Percentiles rank a stretch among this genome's conserved stretches.
Conservation (phyloP, 1,140 invertebrate species). For the Drosophila bocki region DNA sequence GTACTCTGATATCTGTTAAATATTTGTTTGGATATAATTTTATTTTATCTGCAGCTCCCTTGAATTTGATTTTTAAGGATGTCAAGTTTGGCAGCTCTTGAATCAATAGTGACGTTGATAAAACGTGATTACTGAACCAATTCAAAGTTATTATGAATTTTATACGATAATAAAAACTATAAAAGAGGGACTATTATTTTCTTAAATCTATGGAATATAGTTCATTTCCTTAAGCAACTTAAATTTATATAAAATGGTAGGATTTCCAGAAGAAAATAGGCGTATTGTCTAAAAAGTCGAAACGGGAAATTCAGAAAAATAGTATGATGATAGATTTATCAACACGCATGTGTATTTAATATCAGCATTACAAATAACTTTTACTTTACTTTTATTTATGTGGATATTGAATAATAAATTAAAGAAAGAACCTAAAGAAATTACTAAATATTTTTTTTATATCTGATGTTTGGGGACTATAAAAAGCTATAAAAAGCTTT, state of each 20-base stretch:
- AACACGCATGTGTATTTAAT: too few relatives aligned
- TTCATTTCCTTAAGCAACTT: background rate
- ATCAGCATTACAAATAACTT: too few relatives aligned
- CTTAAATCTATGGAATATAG: background rate
- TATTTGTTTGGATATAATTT: background rate
- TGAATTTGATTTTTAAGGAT: conserved; percentile 17
- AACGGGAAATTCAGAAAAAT: too few relatives aligned
- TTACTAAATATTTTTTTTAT: too few relatives aligned
- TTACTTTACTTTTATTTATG: too few relatives aligned
- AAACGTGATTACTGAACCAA: background rate
- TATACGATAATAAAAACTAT: background rate
- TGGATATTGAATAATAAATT: too few relatives aligned
- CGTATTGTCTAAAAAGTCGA: too few relatives aligned
- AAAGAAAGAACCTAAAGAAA: too few relatives aligned
- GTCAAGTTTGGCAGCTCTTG: background rate
- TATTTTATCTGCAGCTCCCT: conserved; percentile 9
- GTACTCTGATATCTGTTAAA: background rate
- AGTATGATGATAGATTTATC: too few relatives aligned
- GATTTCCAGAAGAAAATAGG: background rate
- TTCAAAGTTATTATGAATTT: background rate
- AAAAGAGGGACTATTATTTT: background rate
- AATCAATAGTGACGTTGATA: too few relatives aligned
- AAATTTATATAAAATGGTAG: background rate
- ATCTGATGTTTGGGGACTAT: too few relatives aligned
- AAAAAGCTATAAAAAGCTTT: too few relatives aligned